Base-by-base conservation (phyloP, 2,888 invertebrate species). In the Ashinkailepas kermadecensis region DNA sequence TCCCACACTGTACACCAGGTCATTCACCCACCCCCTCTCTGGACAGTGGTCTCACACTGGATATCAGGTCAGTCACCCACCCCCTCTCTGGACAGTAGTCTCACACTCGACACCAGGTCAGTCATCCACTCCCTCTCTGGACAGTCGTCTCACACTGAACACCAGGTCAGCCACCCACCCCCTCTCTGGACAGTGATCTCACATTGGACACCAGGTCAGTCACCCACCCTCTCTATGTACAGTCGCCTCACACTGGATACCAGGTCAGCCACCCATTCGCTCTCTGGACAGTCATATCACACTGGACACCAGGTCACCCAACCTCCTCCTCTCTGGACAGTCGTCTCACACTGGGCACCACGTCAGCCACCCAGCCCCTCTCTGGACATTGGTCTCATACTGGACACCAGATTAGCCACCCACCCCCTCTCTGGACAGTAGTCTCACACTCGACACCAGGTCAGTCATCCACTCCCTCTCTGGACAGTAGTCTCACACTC, bases 391-490 rank as follows among this genome's bases (percentile, higher is more conserved):
- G 1, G 39, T 39, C 39, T 39, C 39, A 39, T 4, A 39, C 39
- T 39, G 39, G 4, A 39, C 39, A 90, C 86, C 39, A 39, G 39
- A 4, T 1, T 39, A 39, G 39, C 39, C 39, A 39, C 39, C 39
- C 39, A 39, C 39, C 39, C 39, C 39, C n/a, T n/a, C n/a, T 39
- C 1, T 39, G 39, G 39, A 39, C 39, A 39, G 39, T 39, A 3
- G 39, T 39, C 39, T 39, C 39, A 39, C 39, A 39, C 39, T 39
- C 2, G 39, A 39, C 39, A 90, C 86, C 89, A 90, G 90, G 94
- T 94, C 18, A 82, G 81, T 4, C 39, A 4, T 4, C 39, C 39
- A 39, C 39, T 4, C 39, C 39, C n/a, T n/a, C n/a, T 39, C 39
- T 39, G 39, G 39, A 39, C 39, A 39, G 39, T 39, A 3, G 39